Base-by-base conservation (phyloP, 2,888 invertebrate genomes). In the Lasioglossum vierecki region DNA sequence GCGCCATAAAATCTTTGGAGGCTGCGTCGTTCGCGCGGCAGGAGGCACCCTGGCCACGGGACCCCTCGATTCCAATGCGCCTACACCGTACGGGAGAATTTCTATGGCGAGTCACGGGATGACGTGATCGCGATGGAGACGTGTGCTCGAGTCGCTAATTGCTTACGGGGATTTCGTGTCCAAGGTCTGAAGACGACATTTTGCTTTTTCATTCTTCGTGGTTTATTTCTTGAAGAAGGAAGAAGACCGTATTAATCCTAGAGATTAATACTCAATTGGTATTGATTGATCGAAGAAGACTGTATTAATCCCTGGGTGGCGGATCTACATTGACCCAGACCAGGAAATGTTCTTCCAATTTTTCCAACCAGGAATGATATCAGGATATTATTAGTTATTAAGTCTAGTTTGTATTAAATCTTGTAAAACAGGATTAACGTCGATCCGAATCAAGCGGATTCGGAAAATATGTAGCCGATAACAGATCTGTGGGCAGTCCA, bases 1-100 rank as follows among this genome's bases (percentile, higher is more conserved):
- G 76, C 83, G 91, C 91, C 92, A 92, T 93, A 93, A 92, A 93
- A 92, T 92, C 88, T 85, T 89, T 88, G 85, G 87, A 88, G 80
- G 70, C 76, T 26, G 39, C 80, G 76, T 79, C 82, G 83, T 74
- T 83, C 85, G 86, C 88, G 82, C 90, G 85, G 83, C 87, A 77
- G 84, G 85, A 88, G 88, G 87, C 74, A 73, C 79, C 76, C 57
- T 80, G 84, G 80, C 77, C 85, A 39, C 39, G 26, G 78, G 22
- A 53, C 63, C 60, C 60, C 6, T 63, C 60, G 60, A 26, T 26
- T 30, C 30, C 15, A 5, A 30, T 63, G 53, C 53, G 53, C 53
- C 53, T 53, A 53, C 53, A 53, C 9, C 6, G 8, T 53, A 22
- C 8, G 53, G 22, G 53, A 53, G 53, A 53, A 22, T 53, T 53